Evolutionary conservation across 1,140 invertebrate species (phyloP), one percentile per base, ranked within the genome.

Genomic region (Bathynomus jamesi): DNA sequence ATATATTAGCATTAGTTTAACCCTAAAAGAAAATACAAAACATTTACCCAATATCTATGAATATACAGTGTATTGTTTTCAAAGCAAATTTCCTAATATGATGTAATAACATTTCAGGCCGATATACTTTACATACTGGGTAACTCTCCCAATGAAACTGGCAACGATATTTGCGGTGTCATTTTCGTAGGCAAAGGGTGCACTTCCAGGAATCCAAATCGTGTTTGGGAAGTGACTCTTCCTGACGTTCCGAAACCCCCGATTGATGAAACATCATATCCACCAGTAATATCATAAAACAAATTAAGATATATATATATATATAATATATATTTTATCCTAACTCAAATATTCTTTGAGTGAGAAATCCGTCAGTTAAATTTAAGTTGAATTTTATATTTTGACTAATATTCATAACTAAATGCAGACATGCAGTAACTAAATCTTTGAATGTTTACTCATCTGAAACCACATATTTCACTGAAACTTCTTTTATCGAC

Each of bases 301-400:
- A 8, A 21, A 61, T 61, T 21, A 28, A 7, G 27, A 65, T 65
- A 2, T 80, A 79, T 10, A 84, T 85, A 79, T 90, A 87, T 61
- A 85, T 85, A 69, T 85, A 85, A n/a, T n/a, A n/a, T n/a, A n/a
- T n/a, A n/a, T n/a, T n/a, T n/a, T n/a, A n/a, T n/a, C n/a, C n/a
- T n/a, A n/a, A n/a, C n/a, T n/a, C n/a, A n/a, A n/a, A n/a, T n/a
- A n/a, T n/a, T n/a, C n/a, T n/a, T n/a, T n/a, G n/a, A n/a, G n/a
- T n/a, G n/a, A n/a, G n/a, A n/a, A n/a, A n/a, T n/a, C n/a, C n/a
- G n/a, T n/a, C n/a, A n/a, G n/a, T n/a, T n/a, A n/a, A n/a, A n/a
- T n/a, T n/a, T n/a, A n/a, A n/a, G n/a, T n/a, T n/a, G n/a, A n/a
- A n/a, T n/a, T n/a, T n/a, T n/a, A n/a, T n/a, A n/a, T n/a, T n/a